Evolutionary conservation across 2,113 vertebrate genomes (phyloP).

Genomic region (Epinephelus cyanopodus): DNA sequence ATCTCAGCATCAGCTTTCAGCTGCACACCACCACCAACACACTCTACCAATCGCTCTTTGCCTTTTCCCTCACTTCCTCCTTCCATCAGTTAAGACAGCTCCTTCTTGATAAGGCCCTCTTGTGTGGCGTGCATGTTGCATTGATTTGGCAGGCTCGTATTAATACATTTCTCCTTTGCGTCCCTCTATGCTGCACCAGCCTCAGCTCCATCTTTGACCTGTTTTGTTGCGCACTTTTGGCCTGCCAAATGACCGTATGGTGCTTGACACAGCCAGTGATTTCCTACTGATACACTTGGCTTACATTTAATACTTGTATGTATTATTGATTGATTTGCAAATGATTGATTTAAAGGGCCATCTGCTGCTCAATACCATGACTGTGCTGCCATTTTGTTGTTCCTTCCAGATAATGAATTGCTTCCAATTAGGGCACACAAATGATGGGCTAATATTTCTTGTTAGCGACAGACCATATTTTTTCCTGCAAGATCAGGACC

Average conservation of each 20-base stretch:
- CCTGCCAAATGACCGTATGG: slow-evolving; percentile 54
- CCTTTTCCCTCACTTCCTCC: slow-evolving; percentile 49
- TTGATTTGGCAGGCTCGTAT: slow-evolving; percentile 50
- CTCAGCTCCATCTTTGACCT: slow-evolving; percentile 65
- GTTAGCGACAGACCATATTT: slow-evolving; percentile 32
- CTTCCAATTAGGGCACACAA: slow-evolving; percentile 66
- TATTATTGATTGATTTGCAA: slow-evolving; percentile 75
- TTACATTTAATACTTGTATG: slow-evolving; percentile 38
- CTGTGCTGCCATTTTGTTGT: slow-evolving; percentile 27
- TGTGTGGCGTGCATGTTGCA: slow-evolving; percentile 11
- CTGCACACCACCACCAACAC: slow-evolving; percentile 65
- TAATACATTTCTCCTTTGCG: slow-evolving; percentile 49
- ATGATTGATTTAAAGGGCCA: slow-evolving; percentile 81
- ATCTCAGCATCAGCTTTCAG: slow-evolving; percentile 77
- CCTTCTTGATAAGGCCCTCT: slow-evolving; percentile 35
- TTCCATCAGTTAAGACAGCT: slow-evolving; percentile 52
- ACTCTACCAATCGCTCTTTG: slow-evolving; percentile 59
- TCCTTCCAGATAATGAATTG: slow-evolving; percentile 53
- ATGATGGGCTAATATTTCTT: slow-evolving; percentile 38
- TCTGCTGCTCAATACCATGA: slow-evolving; percentile 65
- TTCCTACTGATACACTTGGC: slow-evolving; percentile 55
- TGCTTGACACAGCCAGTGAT: slow-evolving; percentile 50
- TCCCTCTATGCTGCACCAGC: slow-evolving; percentile 22
- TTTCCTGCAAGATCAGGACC: slow-evolving; percentile 32
- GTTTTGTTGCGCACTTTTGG: slow-evolving; percentile 48